phyloP scores from a whole-genome alignment of 2,797 vertebrate genomes.

The Ptychadena robeensis region DNA sequence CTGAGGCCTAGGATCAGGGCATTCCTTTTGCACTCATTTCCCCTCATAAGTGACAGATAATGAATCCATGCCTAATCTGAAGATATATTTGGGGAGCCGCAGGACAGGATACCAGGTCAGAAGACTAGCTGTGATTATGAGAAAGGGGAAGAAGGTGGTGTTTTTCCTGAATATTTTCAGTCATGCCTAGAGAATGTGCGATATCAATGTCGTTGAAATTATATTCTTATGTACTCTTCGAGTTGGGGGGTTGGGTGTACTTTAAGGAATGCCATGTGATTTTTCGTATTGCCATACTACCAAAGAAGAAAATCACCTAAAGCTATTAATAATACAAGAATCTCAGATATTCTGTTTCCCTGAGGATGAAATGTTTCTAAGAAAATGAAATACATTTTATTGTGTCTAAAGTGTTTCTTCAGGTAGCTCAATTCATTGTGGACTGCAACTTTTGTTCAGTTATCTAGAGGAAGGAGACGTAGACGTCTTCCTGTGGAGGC shows the following conservation, averaged over 20 bases:
- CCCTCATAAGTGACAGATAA: neutral
- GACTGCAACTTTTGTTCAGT: no score
- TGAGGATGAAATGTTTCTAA: constrained; percentile 10
- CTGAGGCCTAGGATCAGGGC: no score
- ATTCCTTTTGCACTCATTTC: neutral
- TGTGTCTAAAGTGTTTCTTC: neutral
- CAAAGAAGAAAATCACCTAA: neutral
- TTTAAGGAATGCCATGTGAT: neutral
- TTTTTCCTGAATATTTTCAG: no score
- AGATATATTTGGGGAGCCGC: neutral
- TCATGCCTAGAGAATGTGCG: neutral
- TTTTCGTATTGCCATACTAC: neutral
- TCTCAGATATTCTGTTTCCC: constrained; percentile 13
- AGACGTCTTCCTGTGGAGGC: no score
- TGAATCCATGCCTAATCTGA: no score
- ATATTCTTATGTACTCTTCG: no score
- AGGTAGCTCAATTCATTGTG: no score
- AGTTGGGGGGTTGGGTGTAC: neutral
- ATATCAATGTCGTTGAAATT: no score
- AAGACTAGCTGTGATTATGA: neutral
- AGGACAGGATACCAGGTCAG: neutral
- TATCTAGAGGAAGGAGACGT: no score
- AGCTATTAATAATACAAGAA: constrained; percentile 34
- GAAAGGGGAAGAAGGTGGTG: neutral
- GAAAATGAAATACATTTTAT: neutral